Percentiles rank a stretch among this genome's conserved stretches.
phyloP scores from a whole-genome alignment of 1,140 invertebrate genomes.

The Drosophila littoralis region DNA sequence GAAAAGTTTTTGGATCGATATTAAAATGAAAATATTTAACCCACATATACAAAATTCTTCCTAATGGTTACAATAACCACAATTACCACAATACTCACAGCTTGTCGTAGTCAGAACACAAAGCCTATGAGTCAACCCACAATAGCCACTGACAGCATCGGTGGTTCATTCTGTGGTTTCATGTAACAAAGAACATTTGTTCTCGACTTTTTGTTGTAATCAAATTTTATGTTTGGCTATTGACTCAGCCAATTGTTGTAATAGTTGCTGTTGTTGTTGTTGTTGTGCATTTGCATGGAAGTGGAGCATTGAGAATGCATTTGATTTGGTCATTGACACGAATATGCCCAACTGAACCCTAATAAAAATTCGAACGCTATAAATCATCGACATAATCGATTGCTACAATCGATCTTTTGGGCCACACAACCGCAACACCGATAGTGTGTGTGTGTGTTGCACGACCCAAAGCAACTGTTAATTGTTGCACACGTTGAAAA shows the following conservation, averaged over 20 bases:
- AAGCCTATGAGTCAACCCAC: conserved; percentile 34
- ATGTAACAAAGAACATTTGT: conserved; percentile 36
- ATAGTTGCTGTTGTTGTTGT: conserved; percentile 31
- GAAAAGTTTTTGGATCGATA: background rate
- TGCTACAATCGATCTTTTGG: conserved; percentile 65
- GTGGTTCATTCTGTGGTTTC: conserved; percentile 20
- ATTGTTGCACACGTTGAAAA: conserved; percentile 62
- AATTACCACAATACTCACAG: conserved; percentile 5
- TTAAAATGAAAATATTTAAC: background rate
- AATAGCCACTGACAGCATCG: conserved; percentile 22
- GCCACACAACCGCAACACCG: conserved; percentile 21
- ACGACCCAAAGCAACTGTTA: conserved; percentile 68
- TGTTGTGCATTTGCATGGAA: conserved; percentile 52
- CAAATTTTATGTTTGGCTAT: conserved; percentile 61
- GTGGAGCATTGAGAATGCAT: conserved; percentile 53
- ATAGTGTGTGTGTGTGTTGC: conserved; percentile 31
- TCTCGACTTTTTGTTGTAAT: conserved; percentile 42
- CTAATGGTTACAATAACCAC: conserved; percentile 20
- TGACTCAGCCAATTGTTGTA: conserved; percentile 42
- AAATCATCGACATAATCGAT: conserved; percentile 76
- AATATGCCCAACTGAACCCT: conserved; percentile 57
- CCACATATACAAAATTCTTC: background rate
- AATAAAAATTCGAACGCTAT: conserved; percentile 61
- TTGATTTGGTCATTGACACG: conserved; percentile 73
- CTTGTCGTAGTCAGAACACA: conserved; percentile 37